Evolutionary conservation across 53 echinoderm and acorn worm species (phyloP), one percentile per base, ranked within the genome.

Genomic region (Arbacia lixula): DNA sequence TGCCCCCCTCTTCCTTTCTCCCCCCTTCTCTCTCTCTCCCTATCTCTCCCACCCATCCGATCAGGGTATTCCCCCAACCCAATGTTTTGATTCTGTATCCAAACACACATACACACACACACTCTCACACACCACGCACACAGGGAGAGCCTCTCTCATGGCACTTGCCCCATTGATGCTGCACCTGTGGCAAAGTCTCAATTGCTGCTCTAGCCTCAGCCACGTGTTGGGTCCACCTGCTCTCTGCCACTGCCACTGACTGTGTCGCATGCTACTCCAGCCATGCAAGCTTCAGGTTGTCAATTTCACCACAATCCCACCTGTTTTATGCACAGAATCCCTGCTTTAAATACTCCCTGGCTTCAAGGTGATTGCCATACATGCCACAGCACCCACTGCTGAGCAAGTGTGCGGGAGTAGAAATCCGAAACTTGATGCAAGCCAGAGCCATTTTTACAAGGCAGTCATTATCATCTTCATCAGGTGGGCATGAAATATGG

Each of bases 141-240:
- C 36, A n/a, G 20, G 69, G 69, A 43, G 43, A n/a, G n/a, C 46
- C 46, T 46, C 46, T 46, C 8, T 46, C 30, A 53, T 29, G 51
- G 30, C 20, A 31, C 46, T 14, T 46, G 14, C 46, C 46, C 74
- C 74, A 74, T 53, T 74, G 74, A 50, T 8, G 32, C 51, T 74
- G 74, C 74, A 74, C 74, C 74, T 74, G 74, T 74, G 74, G 33
- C 74, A 20, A 14, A 33, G 74, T 50, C 53, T 74, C 74, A 74
- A 25, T 74, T 33, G 19, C 19, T 74, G 5, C 34, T 8, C 46
- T 10, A 14, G 8, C 46, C 14, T 8, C 74, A 32, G 33, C 74
- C 74, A 74, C 33, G 74, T 74, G 74, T 33, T 42, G 46, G 74
- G 42, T 33, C 74, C 74, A 74, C 74, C 74, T 74, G 74, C 74